These are phyloP conservation scores for Dasypus novemcinctus DNA, from an alignment of 2,113 vertebrate genomes.

Conservation along the genomic window DNA sequence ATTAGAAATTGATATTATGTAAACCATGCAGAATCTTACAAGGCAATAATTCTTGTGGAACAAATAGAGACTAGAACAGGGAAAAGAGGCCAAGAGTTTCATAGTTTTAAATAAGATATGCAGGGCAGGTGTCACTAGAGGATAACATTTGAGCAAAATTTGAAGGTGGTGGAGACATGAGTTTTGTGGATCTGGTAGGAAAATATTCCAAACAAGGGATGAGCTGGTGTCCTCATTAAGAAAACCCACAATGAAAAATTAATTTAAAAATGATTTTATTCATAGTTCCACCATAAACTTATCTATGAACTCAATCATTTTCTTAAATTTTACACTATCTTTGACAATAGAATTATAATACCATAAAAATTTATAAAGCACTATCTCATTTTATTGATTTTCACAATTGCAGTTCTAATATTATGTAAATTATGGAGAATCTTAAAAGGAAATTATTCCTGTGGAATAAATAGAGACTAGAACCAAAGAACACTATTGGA, in stretches of 20 bases:
- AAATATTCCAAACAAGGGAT: background rate
- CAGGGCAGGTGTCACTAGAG: background rate
- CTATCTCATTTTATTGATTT: background rate
- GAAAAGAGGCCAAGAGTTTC: background rate
- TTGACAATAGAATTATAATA: background rate
- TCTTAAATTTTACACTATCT: background rate
- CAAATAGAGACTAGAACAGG: background rate
- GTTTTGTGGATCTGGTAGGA: background rate
- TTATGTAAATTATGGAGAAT: no score
- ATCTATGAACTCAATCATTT: background rate
- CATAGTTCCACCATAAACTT: background rate
- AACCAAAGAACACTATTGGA: no score
- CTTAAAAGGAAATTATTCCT: no score
- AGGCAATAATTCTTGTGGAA: background rate
- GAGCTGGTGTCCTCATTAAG: background rate
- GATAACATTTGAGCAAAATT: background rate
- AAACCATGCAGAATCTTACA: background rate
- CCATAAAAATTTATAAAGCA: background rate
- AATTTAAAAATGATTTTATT: background rate
- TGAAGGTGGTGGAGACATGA: background rate
- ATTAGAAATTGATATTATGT: background rate
- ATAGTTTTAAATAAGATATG: background rate
- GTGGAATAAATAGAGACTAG: no score
- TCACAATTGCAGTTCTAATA: background rate
- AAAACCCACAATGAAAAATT: background rate